A percentile compares a stretch with the other conserved stretches of the same genome.
Evolutionary conservation across 2,888 invertebrate genomes (phyloP).

Genomic region (Cosmorhoe ocellata): DNA sequence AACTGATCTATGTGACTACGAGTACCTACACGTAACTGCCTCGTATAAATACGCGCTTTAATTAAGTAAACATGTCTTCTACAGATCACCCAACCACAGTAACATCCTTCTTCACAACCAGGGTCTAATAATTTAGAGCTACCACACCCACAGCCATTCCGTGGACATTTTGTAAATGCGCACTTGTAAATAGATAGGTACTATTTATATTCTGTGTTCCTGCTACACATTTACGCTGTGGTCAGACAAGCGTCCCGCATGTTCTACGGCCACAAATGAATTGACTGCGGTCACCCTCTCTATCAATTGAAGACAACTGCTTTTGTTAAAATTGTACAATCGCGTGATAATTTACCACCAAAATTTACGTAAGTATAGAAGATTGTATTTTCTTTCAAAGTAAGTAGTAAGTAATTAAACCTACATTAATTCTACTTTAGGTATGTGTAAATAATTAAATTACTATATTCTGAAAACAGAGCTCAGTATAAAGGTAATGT

Average conservation of each 20-base stretch:
- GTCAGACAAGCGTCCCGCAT: conserved; percentile 75
- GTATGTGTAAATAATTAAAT: no score
- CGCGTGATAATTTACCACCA: conserved; percentile 27
- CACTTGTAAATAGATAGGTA: neutral
- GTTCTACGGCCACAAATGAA: conserved; percentile 63
- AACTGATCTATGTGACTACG: no score
- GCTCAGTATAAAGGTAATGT: no score
- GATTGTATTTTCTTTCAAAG: neutral
- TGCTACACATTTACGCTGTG: conserved; percentile 29
- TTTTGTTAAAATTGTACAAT: conserved; percentile 57
- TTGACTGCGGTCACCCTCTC: conserved; percentile 73
- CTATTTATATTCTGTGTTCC: conserved; percentile 18
- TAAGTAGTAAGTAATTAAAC: no score
- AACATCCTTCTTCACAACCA: conserved; percentile 16
- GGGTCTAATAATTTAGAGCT: conserved; percentile 23
- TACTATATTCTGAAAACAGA: no score
- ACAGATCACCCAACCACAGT: conserved; percentile 1
- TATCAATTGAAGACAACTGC: conserved; percentile 74
- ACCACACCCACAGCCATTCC: conserved; percentile 34
- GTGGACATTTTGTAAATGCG: conserved; percentile 26
- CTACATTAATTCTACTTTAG: no score
- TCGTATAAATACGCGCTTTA: neutral
- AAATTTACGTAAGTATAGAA: neutral
- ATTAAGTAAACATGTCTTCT: neutral
- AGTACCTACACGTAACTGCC: no score